These are phyloP conservation scores for Falco novaeseelandiae DNA, from an alignment of 2,797 vertebrate genomes.

Conservation along the genomic window DNA sequence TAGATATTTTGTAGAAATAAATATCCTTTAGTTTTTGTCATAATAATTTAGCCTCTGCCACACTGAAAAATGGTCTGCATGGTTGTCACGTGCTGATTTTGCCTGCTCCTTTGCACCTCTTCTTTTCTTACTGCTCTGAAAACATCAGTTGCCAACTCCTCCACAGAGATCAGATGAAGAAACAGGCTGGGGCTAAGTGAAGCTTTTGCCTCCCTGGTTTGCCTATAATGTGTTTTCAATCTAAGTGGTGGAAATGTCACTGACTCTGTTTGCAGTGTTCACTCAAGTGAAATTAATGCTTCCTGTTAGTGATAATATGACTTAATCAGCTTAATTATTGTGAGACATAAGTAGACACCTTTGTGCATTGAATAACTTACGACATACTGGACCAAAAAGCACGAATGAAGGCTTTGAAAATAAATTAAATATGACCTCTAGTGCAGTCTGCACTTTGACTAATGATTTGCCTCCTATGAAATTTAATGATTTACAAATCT, in stretches of 20 bases:
- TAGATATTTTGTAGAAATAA: neutral
- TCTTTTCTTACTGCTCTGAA: neutral
- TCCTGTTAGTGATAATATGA: slow-evolving; percentile 74
- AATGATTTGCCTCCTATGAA: slow-evolving; percentile 64
- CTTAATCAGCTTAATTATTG: slow-evolving; percentile 78
- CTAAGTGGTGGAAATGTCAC: slow-evolving; percentile 64
- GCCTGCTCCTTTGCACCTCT: slow-evolving; percentile 21
- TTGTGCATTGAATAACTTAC: slow-evolving; percentile 75
- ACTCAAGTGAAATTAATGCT: slow-evolving; percentile 64
- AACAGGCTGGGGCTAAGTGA: neutral
- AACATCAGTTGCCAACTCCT: slow-evolving; percentile 4
- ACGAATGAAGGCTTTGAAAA: slow-evolving; percentile 63
- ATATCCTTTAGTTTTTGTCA: neutral
- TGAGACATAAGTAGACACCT: slow-evolving; percentile 74
- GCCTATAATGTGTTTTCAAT: slow-evolving; percentile 20
- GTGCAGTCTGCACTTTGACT: slow-evolving; percentile 62
- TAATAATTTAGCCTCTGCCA: neutral
- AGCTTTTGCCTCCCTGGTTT: slow-evolving; percentile 17
- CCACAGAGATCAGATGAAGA: slow-evolving; percentile 25
- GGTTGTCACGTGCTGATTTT: neutral
- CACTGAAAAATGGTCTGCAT: neutral
- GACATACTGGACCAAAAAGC: slow-evolving; percentile 67
- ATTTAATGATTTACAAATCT: slow-evolving; percentile 55
- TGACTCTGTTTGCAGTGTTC: slow-evolving; percentile 31
- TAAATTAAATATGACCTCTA: slow-evolving; percentile 76